phyloP scores from a whole-genome alignment of 2,113 vertebrate genomes.

The Psammodynastes pulverulentus region DNA sequence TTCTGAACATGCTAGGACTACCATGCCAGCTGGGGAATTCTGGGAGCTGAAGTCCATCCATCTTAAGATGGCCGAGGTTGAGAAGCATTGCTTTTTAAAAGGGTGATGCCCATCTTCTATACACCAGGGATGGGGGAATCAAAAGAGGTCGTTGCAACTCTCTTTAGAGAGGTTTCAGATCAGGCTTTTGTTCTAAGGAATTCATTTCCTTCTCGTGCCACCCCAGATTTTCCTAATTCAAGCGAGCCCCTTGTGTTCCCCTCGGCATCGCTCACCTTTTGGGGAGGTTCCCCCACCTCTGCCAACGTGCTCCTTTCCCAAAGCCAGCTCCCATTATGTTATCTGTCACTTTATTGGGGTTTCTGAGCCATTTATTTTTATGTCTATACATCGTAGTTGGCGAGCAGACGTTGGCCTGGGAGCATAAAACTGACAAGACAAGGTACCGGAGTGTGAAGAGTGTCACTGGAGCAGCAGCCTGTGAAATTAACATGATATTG shows the following conservation, averaged over 20 bases:
- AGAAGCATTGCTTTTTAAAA: background rate
- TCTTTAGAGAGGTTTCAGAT: background rate
- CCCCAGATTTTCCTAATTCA: background rate
- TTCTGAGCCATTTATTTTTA: conserved; percentile 71
- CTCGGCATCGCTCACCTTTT: conserved; percentile 40
- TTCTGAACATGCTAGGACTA: background rate
- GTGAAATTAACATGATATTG: conserved; percentile 75
- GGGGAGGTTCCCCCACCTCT: conserved; percentile 49
- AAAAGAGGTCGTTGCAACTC: background rate
- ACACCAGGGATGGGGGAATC: background rate
- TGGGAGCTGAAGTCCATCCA: background rate
- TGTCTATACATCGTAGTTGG: conserved; percentile 60
- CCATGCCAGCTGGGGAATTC: background rate
- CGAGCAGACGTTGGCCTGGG: conserved; percentile 51
- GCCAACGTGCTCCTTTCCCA: conserved; percentile 57
- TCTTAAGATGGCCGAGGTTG: background rate
- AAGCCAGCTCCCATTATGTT: conserved; percentile 59
- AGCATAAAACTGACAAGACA: conserved; percentile 74
- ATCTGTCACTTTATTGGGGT: conserved; percentile 59
- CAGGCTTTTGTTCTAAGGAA: background rate
- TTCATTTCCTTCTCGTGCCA: background rate
- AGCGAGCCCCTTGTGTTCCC: accelerated
- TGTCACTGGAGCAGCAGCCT: conserved; percentile 74
- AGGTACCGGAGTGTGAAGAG: conserved; percentile 58
- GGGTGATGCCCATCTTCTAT: background rate